Evolutionary conservation across 30 jellyfish, hydroid and myxozoan species (phyloP).

Genomic region (Hydractinia echinata): DNA sequence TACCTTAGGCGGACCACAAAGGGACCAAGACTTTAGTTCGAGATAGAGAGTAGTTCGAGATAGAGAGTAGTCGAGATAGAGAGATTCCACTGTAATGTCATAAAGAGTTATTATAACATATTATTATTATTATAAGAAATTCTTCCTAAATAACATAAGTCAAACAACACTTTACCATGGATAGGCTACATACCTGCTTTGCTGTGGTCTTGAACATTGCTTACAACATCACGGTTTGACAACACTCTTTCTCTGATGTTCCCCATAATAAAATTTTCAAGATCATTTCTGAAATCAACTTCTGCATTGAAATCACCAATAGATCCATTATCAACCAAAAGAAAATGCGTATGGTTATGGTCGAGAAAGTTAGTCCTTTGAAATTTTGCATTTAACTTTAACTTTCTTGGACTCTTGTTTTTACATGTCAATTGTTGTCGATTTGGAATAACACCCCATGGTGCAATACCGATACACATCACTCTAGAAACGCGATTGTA

Average conservation of each 20-base stretch:
- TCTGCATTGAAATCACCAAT: neutral
- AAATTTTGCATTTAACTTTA: neutral
- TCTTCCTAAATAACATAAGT: no score
- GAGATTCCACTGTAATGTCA: no score
- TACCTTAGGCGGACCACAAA: no score
- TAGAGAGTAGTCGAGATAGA: no score
- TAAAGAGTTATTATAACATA: no score
- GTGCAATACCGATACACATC: constrained; percentile 5
- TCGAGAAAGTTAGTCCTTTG: neutral
- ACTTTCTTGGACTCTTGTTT: neutral
- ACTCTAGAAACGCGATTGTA: neutral
- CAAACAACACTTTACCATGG: no score
- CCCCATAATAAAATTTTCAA: neutral
- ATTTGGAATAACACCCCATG: constrained; percentile 14
- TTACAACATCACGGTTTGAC: neutral
- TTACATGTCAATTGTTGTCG: constrained; percentile 2
- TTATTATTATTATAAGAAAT: no score
- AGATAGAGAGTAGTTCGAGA: no score
- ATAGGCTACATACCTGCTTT: no score
- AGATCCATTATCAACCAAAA: constrained; percentile 4
- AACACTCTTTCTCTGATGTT: neutral
- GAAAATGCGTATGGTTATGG: constrained; percentile 1
- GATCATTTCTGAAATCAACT: neutral
- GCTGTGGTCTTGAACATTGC: no score
- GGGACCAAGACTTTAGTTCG: no score